Evolutionary conservation across 2,888 invertebrate species (phyloP), one percentile per base, ranked within the genome.

Genomic region (Pyrrhia umbra): DNA sequence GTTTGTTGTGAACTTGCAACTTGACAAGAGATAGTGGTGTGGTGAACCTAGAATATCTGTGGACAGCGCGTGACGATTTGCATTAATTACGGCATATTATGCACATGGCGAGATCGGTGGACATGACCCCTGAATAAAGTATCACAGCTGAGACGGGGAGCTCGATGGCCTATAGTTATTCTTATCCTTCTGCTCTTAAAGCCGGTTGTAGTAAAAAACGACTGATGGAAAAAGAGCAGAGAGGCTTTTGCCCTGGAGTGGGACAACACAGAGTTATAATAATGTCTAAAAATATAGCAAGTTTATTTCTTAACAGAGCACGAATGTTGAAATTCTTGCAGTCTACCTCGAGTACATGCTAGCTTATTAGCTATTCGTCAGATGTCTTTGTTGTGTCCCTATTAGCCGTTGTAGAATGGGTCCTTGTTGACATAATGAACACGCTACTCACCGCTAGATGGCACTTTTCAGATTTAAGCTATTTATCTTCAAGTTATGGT

Each of bases 391-490:
- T n/a, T n/a, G n/a, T n/a, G n/a, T n/a, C n/a, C n/a, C n/a, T n/a
- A n/a, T n/a, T n/a, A n/a, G n/a, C n/a, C n/a, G n/a, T n/a, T n/a
- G n/a, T n/a, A n/a, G n/a, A n/a, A n/a, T n/a, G n/a, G n/a, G n/a
- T n/a, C 6, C n/a, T 21, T 20, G 3, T 18, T 27, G 4, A n/a
- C n/a, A n/a, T n/a, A n/a, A n/a, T n/a, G n/a, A n/a, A n/a, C n/a
- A 18, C 2, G 30, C 65, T 50, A 66, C 45, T 61, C 69, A 8
- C 60, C 65, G 34, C 61, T 34, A 66, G 65, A 61, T 13, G 10
- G 61, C 50, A 45, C 39, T 50, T 39, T 30, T 5, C 10, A 15
- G 1, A 18, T 13, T 13, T 9, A n/a, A n/a, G n/a, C n/a, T n/a
- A n/a, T n/a, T n/a, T n/a, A n/a, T n/a, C n/a, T n/a, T n/a, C n/a